Evolutionary conservation across 2,797 vertebrate species (phyloP), one percentile per base, ranked within the genome.

Genomic region (Pagetopsis macropterus): DNA sequence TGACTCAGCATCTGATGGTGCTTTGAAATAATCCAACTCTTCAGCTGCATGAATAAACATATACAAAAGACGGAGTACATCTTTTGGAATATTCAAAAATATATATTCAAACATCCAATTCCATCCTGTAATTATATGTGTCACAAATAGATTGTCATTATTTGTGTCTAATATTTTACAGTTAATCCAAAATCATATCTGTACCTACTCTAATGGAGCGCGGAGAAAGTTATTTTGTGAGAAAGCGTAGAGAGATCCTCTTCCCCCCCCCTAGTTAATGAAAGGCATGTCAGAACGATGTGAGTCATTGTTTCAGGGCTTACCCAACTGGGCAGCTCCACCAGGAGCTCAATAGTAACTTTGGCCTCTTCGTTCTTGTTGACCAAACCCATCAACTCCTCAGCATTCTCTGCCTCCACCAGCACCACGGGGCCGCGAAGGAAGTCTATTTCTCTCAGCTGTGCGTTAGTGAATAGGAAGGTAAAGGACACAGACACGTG

Each of bases 331-430:
- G 75, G 56, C 1, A 86, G 90, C 85, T 95, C 94, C 86, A 95
- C 89, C 92, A 95, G 95, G 89, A 97, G 94, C 76, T 98, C 96
- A 63, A 99, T 99, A 80, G 90, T 92, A 82, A 99, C 97, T 0
- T 92, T 94, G 49, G 98, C 98, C 83, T 98, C 98, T 86, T 96
- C 96, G 66, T 99, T 99, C 92, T 96, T 97, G 92, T 98, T 98
- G 79, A 99, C 97, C 3, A 99, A 94, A 0, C 95, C 94, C 98
- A 99, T 99, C 86, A 99, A 91, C 59, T 94, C 92, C 85, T 96
- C 95, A 0, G 98, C 98, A 0, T 97, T 93, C 0, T 84, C 82
- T 15, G 95, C 96, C 88, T 95, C 92, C 87, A 99, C 97, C 84
- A 99, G 91, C 76, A 99, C 96, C 52, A 99, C 98, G 0, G 97